A percentile compares a stretch with the other conserved stretches of the same genome.
Evolutionary conservation across 2,888 invertebrate genomes (phyloP).

Genomic region (Drosophila longiperda): DNA sequence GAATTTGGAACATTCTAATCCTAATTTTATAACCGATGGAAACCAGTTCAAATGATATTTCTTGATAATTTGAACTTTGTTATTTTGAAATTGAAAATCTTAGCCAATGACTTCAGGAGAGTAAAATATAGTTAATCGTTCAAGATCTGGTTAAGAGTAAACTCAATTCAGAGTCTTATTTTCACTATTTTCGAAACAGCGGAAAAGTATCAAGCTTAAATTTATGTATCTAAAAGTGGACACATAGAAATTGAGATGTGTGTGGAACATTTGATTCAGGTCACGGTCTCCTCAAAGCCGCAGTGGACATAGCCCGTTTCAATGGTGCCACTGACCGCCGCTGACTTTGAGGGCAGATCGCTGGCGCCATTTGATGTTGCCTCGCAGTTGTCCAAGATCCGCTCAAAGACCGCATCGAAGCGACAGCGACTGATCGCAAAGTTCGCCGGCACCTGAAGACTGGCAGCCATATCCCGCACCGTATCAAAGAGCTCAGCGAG

Average conservation of each 20-base stretch:
- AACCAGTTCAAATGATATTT: neutral
- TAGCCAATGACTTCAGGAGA: neutral
- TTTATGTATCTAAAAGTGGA: neutral
- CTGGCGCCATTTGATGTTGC: slow-evolving; percentile 14
- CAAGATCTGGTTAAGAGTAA: neutral
- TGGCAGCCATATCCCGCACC: slow-evolving; percentile 49
- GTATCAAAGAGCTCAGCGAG: slow-evolving; percentile 71
- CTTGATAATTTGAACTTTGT: neutral
- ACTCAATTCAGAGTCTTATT: neutral
- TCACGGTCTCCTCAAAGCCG: slow-evolving; percentile 81
- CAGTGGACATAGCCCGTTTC: slow-evolving; percentile 81
- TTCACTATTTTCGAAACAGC: neutral
- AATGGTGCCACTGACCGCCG: slow-evolving; percentile 63
- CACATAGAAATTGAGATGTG: neutral
- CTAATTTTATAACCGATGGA: neutral
- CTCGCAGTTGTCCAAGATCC: slow-evolving; percentile 79
- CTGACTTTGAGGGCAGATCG: slow-evolving; percentile 60
- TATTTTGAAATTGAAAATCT: neutral
- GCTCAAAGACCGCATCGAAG: slow-evolving; percentile 84
- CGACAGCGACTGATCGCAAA: slow-evolving; percentile 83
- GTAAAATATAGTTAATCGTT: neutral
- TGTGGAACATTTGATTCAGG: slow-evolving; percentile 47
- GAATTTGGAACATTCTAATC: neutral
- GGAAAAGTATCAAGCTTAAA: neutral
- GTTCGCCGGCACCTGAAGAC: slow-evolving; percentile 59